phyloP scores from a whole-genome alignment of 2,888 invertebrate genomes.

The Dicranocentrus wangi region DNA sequence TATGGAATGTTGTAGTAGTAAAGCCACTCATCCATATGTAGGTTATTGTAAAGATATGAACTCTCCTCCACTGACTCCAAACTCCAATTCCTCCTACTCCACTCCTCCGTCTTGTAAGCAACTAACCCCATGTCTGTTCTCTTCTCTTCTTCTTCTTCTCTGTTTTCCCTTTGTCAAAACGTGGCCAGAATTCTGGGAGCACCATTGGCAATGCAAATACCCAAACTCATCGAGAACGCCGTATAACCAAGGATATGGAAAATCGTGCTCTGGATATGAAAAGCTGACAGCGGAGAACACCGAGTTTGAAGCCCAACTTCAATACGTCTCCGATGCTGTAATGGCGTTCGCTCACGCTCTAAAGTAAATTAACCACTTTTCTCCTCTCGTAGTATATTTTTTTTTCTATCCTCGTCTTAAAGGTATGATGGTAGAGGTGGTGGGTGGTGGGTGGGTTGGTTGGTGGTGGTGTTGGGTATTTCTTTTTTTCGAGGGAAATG shows the following conservation, averaged over 20 bases:
- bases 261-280: slow-evolving; percentile 85
- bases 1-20: too few species aligned
- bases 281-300: slow-evolving; percentile 84
- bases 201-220: slow-evolving; percentile 91
- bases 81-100: too few species aligned
- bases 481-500: too few species aligned
- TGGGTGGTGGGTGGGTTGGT: too few species aligned
- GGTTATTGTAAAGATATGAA: too few species aligned
- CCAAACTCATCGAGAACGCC: slow-evolving; percentile 87
- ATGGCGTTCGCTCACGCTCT: slow-evolving; percentile 94
- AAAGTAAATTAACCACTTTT: slow-evolving; percentile 72
- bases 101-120: too few species aligned
- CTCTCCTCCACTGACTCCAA: too few species aligned
- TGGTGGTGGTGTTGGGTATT: too few species aligned
- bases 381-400: slow-evolving; percentile 3
- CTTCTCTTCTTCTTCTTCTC: too few species aligned
- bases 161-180: slow-evolving; percentile 68
- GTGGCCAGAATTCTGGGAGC: slow-evolving; percentile 91
- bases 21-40: too few species aligned
- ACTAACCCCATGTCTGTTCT: too few species aligned
- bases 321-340: slow-evolving; percentile 97
- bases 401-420: slow-evolving; percentile 17
- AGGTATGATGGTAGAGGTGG: too few species aligned
- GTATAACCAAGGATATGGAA: slow-evolving; percentile 84
- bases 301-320: slow-evolving; percentile 92